Conservation (phyloP, 2,797 vertebrate genomes). For the Aselliscus stoliczkanus region DNA sequence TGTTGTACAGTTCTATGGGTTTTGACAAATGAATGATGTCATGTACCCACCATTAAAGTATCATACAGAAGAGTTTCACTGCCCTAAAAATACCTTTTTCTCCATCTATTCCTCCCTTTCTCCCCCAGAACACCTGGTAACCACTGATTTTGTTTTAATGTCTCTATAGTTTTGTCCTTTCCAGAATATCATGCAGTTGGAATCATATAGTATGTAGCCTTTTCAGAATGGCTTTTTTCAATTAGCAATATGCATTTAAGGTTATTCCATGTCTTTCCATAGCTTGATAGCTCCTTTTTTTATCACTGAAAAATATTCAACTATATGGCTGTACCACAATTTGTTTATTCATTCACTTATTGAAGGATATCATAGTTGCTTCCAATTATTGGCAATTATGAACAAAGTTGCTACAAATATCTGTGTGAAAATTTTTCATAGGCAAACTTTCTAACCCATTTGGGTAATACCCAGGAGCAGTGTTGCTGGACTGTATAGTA, state of each 20-base stretch:
- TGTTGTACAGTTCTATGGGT: not conserved
- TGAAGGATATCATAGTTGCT: not conserved
- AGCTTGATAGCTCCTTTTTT: not conserved
- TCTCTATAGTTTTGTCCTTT: not conserved
- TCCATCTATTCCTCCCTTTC: not conserved
- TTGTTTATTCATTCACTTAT: slow-evolving; percentile 8
- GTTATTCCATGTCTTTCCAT: not conserved
- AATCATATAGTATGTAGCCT: not conserved
- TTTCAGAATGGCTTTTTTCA: not conserved
- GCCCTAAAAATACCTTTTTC: not conserved
- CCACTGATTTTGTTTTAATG: not conserved
- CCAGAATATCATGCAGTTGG: not conserved
- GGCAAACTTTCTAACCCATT: slow-evolving; percentile 19
- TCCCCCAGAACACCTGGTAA: not conserved
- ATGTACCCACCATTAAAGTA: not conserved
- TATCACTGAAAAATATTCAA: not conserved
- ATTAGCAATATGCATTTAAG: not conserved
- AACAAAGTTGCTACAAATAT: slow-evolving; percentile 28
- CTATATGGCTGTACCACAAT: not conserved
- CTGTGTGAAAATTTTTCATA: not conserved
- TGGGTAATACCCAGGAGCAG: not conserved
- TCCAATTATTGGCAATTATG: not conserved
- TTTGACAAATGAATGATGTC: not conserved
- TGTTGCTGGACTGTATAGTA: not conserved
- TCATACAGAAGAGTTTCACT: not conserved